These are phyloP conservation scores for Eupithecia vulgata DNA, from an alignment of 2,888 invertebrate genomes.

Conservation along the genomic window DNA sequence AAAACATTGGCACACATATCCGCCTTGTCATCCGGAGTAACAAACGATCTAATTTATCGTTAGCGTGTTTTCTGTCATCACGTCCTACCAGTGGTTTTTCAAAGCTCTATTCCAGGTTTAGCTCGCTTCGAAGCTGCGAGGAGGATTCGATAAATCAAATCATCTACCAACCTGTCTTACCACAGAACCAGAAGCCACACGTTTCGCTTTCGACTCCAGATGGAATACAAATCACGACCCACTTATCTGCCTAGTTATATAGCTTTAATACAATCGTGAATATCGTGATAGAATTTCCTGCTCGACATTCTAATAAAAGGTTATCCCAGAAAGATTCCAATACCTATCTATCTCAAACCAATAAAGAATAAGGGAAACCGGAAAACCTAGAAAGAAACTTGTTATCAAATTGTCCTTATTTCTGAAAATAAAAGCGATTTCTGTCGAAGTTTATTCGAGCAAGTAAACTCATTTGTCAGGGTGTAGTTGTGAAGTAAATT, in stretches of 20 bases:
- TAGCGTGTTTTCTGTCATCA: conserved; percentile 51
- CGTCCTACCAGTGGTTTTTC: conserved; percentile 48
- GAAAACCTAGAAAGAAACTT: neutral
- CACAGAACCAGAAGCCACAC: neutral
- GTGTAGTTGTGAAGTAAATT: conserved; percentile 23
- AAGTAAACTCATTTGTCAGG: conserved; percentile 36
- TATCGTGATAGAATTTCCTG: conserved; percentile 6
- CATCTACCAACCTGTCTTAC: neutral
- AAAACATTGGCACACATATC: conserved; percentile 44
- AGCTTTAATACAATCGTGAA: conserved; percentile 6
- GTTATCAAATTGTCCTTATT: neutral
- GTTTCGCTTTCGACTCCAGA: conserved; percentile 5
- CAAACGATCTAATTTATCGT: conserved; percentile 54
- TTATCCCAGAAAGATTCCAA: neutral
- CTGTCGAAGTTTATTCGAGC: conserved; percentile 40
- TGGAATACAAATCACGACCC: conserved; percentile 5
- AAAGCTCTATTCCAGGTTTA: neutral
- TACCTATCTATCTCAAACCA: neutral
- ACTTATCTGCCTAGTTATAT: conserved; percentile 10
- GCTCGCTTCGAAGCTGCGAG: neutral
- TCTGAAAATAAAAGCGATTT: conserved; percentile 34
- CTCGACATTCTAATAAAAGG: neutral
- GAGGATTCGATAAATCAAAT: conserved; percentile 6
- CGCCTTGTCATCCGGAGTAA: conserved; percentile 44
- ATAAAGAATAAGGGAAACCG: neutral